These are phyloP conservation scores for Pyrocoelia pectoralis DNA, from an alignment of 2,888 invertebrate genomes.

Conservation along the genomic window DNA sequence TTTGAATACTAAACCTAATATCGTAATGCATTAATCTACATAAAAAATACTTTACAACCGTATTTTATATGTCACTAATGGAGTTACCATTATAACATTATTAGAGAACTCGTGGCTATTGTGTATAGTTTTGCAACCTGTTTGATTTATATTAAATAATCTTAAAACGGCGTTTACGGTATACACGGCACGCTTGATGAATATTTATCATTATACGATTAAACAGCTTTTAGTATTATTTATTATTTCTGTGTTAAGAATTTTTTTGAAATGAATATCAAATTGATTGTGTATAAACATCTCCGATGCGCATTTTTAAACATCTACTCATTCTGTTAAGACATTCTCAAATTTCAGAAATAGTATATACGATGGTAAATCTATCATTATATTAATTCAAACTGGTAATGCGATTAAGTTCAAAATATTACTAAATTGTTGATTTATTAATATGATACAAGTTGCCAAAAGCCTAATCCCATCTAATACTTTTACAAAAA, in stretches of 20 bases:
- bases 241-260: background rate
- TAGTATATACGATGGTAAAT: background rate
- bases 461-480: background rate
- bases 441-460: background rate
- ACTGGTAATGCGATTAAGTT: background rate
- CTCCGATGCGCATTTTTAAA: too few species aligned
- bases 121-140: conserved; percentile 27
- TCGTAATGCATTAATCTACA: conserved; percentile 3
- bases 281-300: conserved; percentile 1
- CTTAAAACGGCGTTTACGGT: conserved; percentile 25
- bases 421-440: background rate
- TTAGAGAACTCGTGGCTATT: conserved; percentile 26
- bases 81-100: conserved; percentile 24
- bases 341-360: conserved; percentile 1
- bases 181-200: conserved; percentile 23
- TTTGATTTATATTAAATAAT: conserved; percentile 28
- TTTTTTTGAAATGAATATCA: too few species aligned
- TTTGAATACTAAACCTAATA: background rate
- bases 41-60: conserved; percentile 14
- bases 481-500: background rate
- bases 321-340: background rate
- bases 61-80: conserved; percentile 19
- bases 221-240: conserved; percentile 16
- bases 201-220: conserved; percentile 25
- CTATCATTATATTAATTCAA: background rate